phyloP scores from a whole-genome alignment of 2,113 vertebrate genomes.

The Pelmatolapia mariae region DNA sequence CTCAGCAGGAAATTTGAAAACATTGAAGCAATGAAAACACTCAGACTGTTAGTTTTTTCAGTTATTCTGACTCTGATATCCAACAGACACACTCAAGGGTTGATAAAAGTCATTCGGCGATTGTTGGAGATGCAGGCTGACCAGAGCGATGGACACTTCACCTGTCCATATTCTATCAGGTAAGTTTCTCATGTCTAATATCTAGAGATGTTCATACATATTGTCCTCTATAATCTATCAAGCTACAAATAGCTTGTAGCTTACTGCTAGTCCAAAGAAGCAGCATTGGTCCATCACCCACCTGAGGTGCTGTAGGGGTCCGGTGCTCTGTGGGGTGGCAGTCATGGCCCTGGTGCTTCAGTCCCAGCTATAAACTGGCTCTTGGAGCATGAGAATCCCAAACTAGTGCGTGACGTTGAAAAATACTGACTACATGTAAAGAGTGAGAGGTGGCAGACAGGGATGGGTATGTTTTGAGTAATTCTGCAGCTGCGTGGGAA shows the following conservation, averaged over 20 bases:
- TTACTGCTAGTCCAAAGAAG: too few relatives aligned
- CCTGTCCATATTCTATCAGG: too few relatives aligned
- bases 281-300: too few relatives aligned
- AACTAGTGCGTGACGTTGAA: neutral
- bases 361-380: neutral
- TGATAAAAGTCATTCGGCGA: slow-evolving; percentile 80
- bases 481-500: neutral
- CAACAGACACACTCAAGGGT: slow-evolving; percentile 84
- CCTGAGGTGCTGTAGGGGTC: too few relatives aligned
- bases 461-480: neutral
- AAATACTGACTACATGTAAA: neutral
- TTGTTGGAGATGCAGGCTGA: slow-evolving; percentile 83
- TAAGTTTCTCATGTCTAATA: too few relatives aligned
- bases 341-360: neutral
- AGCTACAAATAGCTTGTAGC: too few relatives aligned
- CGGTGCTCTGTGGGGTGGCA: too few relatives aligned
- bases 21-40: neutral
- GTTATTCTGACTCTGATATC: neutral
- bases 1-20: neutral
- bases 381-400: neutral
- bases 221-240: too few relatives aligned
- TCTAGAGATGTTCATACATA: too few relatives aligned
- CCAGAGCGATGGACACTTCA: too few relatives aligned
- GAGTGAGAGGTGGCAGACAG: neutral
- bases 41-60: neutral